These are phyloP conservation scores for Fistularia commersonii DNA, from an alignment of 2,797 vertebrate genomes.

Conservation along the genomic window DNA sequence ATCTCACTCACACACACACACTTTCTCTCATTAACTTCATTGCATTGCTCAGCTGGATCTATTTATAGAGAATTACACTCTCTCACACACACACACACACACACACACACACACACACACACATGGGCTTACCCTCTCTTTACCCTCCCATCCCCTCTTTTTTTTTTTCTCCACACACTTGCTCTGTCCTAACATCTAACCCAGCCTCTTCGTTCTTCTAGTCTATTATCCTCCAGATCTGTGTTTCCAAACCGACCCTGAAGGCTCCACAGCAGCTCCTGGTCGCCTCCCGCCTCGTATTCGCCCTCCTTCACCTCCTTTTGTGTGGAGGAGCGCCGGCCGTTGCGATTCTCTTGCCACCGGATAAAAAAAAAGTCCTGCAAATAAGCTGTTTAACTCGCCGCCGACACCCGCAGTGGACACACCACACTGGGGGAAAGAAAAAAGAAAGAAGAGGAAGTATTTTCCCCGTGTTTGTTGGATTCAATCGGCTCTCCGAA, in stretches of 20 bases:
- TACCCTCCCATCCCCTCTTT: slow-evolving; percentile 12
- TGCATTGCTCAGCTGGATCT: slow-evolving; percentile 29
- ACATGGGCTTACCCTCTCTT: slow-evolving; percentile 17
- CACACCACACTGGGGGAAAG: no score
- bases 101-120: slow-evolving; percentile 8
- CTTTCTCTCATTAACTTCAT: slow-evolving; percentile 22
- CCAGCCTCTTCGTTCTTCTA: no score
- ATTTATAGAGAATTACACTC: slow-evolving; percentile 22
- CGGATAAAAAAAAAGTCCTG: no score
- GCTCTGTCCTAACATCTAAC: slow-evolving; percentile 4
- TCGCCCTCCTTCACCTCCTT: not conserved
- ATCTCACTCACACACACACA: no score
- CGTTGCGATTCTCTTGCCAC: no score
- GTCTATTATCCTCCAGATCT: slow-evolving; percentile 9
- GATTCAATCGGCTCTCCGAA: no score
- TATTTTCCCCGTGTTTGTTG: no score
- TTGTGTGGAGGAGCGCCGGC: no score
- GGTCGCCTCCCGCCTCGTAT: slow-evolving; percentile 7
- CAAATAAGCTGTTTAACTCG: no score
- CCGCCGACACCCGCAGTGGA: no score
- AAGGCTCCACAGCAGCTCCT: not conserved
- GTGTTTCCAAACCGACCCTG: not conserved
- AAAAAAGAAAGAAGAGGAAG: no score
- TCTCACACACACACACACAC: slow-evolving; percentile 9
- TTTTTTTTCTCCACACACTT: not conserved